Conservation (phyloP, 2,888 invertebrate species). For the Drosophila trichaetosa region DNA sequence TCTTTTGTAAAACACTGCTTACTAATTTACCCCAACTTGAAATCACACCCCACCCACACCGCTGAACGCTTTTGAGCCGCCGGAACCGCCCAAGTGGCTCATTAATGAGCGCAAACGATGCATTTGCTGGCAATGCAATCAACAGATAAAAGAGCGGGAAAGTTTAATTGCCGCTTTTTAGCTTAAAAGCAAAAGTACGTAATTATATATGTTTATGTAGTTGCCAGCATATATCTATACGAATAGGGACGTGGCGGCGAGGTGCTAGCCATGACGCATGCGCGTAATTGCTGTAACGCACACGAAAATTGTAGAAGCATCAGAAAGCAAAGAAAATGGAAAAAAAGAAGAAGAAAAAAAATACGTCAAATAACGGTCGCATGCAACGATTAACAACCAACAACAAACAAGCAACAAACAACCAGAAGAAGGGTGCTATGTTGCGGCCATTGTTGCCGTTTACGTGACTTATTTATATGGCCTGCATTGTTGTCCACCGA, state of each 20-base stretch:
- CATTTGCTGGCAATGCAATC: conserved; percentile 69
- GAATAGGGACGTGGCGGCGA: not conserved
- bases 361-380: conserved; percentile 8
- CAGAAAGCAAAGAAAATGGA: not conserved
- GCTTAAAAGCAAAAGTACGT: conserved; percentile 63
- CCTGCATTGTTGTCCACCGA: conserved; percentile 49
- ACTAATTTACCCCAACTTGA: conserved; percentile 4
- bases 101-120: conserved; percentile 69
- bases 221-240: not conserved
- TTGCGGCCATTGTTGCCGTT: conserved; percentile 32
- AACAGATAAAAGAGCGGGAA: conserved; percentile 72
- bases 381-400: conserved; percentile 22
- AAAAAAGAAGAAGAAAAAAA: not conserved
- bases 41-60: not conserved
- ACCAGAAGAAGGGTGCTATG: conserved; percentile 12
- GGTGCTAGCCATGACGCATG: conserved; percentile 70
- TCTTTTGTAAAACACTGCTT: conserved; percentile 1
- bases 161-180: conserved; percentile 77
- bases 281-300: conserved; percentile 69
- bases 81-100: conserved; percentile 48
- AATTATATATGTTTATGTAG: conserved; percentile 50
- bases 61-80: not conserved
- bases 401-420: conserved; percentile 14
- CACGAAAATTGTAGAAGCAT: conserved; percentile 41
- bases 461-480: conserved; percentile 59